Conservation (phyloP, 2,113 vertebrate genomes). For the Macquaria australasica region DNA sequence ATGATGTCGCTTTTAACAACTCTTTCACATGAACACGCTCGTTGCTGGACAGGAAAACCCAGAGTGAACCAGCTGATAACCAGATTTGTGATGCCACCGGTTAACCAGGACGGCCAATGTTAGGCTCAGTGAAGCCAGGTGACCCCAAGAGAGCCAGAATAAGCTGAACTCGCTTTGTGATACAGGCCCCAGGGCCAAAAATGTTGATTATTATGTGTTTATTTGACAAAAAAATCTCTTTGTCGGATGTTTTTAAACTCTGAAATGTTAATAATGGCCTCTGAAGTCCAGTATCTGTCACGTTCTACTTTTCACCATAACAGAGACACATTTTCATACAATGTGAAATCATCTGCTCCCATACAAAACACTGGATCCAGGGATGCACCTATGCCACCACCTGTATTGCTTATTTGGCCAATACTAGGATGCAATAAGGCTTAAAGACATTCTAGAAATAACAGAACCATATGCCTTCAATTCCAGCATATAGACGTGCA, state of each 20-base stretch:
- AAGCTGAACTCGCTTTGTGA: neutral
- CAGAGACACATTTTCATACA: slow-evolving; percentile 18
- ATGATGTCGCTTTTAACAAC: neutral
- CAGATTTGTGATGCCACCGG: neutral
- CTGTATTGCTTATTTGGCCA: neutral
- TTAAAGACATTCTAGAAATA: slow-evolving; percentile 19
- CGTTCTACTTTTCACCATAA: neutral
- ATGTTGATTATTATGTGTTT: neutral
- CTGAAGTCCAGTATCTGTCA: neutral
- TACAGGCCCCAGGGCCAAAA: neutral
- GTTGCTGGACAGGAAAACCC: neutral
- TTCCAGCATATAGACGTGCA: slow-evolving; percentile 9
- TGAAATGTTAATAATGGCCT: neutral
- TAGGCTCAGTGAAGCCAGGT: neutral
- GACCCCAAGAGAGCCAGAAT: neutral
- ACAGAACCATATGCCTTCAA: slow-evolving; percentile 15
- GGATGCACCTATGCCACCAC: neutral
- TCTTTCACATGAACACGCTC: neutral
- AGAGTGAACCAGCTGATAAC: neutral
- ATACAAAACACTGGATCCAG: neutral
- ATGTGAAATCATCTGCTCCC: neutral
- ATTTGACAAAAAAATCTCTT: neutral
- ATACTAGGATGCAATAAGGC: neutral
- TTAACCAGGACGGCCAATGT: neutral
- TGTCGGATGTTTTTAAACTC: no score